Percentiles rank a stretch among this genome's conserved stretches.
Evolutionary conservation across 2,113 vertebrate genomes (phyloP).

Genomic region (Gobius niger): DNA sequence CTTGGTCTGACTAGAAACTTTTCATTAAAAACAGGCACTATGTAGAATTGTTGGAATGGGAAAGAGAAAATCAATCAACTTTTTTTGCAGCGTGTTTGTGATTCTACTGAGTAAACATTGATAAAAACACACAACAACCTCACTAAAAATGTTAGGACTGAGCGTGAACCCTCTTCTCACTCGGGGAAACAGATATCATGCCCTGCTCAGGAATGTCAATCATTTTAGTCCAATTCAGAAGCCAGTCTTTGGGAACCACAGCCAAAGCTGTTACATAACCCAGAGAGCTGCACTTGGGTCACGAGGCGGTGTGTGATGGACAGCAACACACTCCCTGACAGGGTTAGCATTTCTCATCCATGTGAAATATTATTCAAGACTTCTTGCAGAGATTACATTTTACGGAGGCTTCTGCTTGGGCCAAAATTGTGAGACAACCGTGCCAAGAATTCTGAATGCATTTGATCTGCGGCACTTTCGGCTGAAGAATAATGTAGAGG

Average conservation of each 20-base stretch:
- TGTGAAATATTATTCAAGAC: constrained; percentile 43
- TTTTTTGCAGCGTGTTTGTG: neutral
- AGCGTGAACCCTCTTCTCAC: neutral
- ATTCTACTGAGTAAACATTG: neutral
- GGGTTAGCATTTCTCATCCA: constrained; percentile 33
- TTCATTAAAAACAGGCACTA: neutral
- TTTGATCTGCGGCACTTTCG: neutral
- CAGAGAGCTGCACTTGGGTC: constrained; percentile 35
- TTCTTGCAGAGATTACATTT: constrained; percentile 22
- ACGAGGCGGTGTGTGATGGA: constrained; percentile 49
- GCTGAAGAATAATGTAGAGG: neutral
- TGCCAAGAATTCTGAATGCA: neutral
- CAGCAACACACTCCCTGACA: constrained; percentile 39
- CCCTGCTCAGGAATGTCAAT: constrained; percentile 18
- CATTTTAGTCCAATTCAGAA: constrained; percentile 19
- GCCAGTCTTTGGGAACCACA: constrained; percentile 9
- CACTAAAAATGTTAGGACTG: neutral
- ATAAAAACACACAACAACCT: neutral
- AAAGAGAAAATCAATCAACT: neutral
- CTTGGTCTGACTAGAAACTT: no score
- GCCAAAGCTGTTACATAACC: constrained; percentile 41
- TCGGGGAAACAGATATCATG: neutral
- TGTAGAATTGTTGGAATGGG: neutral
- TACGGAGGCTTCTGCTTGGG: constrained; percentile 14
- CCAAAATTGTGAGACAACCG: constrained; percentile 10